These are phyloP conservation scores for Coryphaenoides rupestris DNA, from an alignment of 2,113 vertebrate genomes.

Conservation along the genomic window DNA sequence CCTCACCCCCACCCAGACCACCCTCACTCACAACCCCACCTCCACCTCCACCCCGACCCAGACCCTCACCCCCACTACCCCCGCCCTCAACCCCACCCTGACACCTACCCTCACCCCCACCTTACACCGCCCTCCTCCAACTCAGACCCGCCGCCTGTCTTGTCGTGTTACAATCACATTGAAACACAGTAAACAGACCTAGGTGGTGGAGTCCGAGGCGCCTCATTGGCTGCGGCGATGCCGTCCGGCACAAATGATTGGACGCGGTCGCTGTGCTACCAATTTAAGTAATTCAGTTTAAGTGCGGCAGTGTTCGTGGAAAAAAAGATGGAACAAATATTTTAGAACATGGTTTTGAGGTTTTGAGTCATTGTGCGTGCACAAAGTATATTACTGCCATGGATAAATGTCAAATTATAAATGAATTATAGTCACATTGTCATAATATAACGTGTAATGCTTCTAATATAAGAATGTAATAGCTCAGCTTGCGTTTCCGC, in stretches of 20 bases:
- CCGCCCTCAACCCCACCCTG: background rate
- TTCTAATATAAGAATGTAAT: too few relatives aligned
- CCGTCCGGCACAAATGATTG: constrained; percentile 9
- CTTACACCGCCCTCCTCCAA: constrained; percentile 6
- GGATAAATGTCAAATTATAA: too few relatives aligned
- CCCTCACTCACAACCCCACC: too few relatives aligned
- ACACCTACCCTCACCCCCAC: constrained; percentile 3
- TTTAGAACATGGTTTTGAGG: too few relatives aligned
- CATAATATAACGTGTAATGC: too few relatives aligned
- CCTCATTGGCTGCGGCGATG: constrained; percentile 35
- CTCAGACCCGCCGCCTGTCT: constrained; percentile 25
- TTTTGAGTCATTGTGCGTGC: too few relatives aligned
- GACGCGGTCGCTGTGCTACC: constrained; percentile 21
- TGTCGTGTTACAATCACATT: constrained; percentile 21
- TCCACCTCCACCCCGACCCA: constrained; percentile 82
- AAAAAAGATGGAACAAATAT: background rate
- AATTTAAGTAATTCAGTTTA: constrained; percentile 31
- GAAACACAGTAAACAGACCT: constrained; percentile 4
- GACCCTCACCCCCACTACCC: constrained; percentile 50
- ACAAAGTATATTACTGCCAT: too few relatives aligned
- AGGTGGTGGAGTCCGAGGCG: constrained; percentile 23
- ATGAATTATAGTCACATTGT: too few relatives aligned
- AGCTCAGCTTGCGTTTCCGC: too few relatives aligned
- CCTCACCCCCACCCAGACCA: too few relatives aligned
- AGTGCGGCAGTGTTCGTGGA: constrained; percentile 10